phyloP scores from a whole-genome alignment of 2,113 vertebrate species.

The Pteropus alecto region DNA sequence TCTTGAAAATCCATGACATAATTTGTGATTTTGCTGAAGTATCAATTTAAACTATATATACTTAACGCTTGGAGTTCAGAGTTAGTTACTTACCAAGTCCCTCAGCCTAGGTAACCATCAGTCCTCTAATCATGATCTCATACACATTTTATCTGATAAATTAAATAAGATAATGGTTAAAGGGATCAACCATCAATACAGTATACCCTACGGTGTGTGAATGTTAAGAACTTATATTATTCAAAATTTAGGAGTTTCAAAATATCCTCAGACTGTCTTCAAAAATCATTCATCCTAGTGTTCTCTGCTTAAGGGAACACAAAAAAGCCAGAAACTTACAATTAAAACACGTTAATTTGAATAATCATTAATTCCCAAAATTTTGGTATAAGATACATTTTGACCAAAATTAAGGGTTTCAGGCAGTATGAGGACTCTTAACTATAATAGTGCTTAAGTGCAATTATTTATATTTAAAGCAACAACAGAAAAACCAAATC shows the following conservation, averaged over 20 bases:
- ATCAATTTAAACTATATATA: neutral
- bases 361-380: conserved; percentile 27
- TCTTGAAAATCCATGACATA: neutral
- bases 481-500: conserved; percentile 31
- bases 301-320: neutral
- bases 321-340: neutral
- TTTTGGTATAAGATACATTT: neutral
- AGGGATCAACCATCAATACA: neutral
- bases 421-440: neutral
- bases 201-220: neutral
- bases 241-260: conserved; percentile 10
- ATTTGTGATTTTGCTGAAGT: neutral
- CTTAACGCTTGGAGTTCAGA: neutral
- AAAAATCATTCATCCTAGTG: neutral
- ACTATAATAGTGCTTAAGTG: neutral
- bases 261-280: neutral
- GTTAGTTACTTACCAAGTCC: neutral
- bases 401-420: neutral
- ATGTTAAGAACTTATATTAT: neutral
- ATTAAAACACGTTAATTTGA: conserved; percentile 17
- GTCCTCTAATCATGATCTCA: neutral
- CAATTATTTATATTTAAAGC: neutral
- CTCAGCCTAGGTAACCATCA: neutral
- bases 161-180: neutral
- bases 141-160: neutral